These are phyloP conservation scores for Cynaeus angustus DNA, from an alignment of 2,888 invertebrate species.

Conservation along the genomic window DNA sequence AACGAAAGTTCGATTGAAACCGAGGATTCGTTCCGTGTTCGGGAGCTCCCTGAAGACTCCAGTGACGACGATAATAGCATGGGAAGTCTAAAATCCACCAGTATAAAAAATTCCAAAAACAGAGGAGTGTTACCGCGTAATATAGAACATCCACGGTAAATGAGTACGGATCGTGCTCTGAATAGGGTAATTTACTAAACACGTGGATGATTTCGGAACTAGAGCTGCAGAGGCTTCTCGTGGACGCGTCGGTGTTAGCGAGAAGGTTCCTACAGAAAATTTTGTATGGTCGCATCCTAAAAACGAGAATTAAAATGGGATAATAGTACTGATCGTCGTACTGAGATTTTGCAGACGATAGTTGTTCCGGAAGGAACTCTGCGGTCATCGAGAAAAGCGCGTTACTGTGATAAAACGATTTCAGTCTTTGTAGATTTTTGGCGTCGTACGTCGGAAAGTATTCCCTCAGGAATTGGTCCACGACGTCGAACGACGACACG, in stretches of 20 bases:
- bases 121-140: conserved; percentile 71
- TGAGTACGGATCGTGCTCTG: conserved; percentile 79
- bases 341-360: conserved; percentile 3
- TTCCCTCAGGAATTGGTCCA: conserved; percentile 78
- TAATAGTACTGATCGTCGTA: neutral
- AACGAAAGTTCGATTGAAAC: conserved; percentile 77
- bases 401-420: conserved; percentile 77
- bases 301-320: neutral
- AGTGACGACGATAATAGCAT: conserved; percentile 75
- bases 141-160: conserved; percentile 80
- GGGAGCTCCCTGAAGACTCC: conserved; percentile 80
- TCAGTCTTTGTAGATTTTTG: conserved; percentile 73
- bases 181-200: conserved; percentile 72
- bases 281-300: conserved; percentile 6
- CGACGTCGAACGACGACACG: conserved; percentile 71
- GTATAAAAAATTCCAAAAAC: too few relatives aligned
- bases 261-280: conserved; percentile 20
- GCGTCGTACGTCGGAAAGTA: conserved; percentile 80
- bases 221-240: conserved; percentile 5
- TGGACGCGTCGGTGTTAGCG: neutral
- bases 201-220: conserved; percentile 5
- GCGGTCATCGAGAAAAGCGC: conserved; percentile 74
- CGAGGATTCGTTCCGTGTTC: conserved; percentile 71
- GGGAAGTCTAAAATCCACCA: conserved; percentile 64
- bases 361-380: conserved; percentile 1